Evolutionary conservation across 2,888 invertebrate species (phyloP), one percentile per base, ranked within the genome.

Genomic region (Ormyrus labotus): DNA sequence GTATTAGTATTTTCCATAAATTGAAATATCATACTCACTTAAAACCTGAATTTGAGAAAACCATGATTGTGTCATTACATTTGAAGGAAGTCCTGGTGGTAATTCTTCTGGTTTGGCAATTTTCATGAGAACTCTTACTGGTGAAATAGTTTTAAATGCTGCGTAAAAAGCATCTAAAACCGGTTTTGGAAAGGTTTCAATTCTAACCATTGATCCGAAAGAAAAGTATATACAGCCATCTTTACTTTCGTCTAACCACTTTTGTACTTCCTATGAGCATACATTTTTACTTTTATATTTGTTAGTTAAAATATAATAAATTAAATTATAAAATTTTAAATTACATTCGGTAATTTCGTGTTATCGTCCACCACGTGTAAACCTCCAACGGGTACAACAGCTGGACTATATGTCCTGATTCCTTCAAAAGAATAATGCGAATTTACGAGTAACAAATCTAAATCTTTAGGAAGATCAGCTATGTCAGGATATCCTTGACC

Each of bases 371-470:
- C 80, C 8, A 89, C 73, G 64, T 93, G 93, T 70, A 93, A 85
- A 0, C 93, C 93, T 2, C 92, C 93, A 76, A 93, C 86, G 85
- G 93, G 93, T 64, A 93, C 86, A n/a, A 93, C 87, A 65, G 91
- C 91, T 0, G 92, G 90, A 0, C 92, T 91, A 69, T 90, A 83
- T 1, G 93, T 90, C 63, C 91, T 91, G 0, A 92, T 89, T 0
- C 93, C 93, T 75, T 91, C 92, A 34, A 93, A 80, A 6, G 92
- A 91, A 82, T 91, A 92, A 87, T 93, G 93, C 10, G 92, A 92
- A 84, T 93, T 93, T 0, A 93, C 90, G 79, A 93, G 89, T 58
- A 92, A 83, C 1, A 91, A 47, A 4, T 86, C 80, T 72, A 91
- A 58, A 71, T 91, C 89, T 10, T 83, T 85, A 47, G 84, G 75